Conservation (phyloP, 2,888 invertebrate species). For the Callyntrura sp. region DNA sequence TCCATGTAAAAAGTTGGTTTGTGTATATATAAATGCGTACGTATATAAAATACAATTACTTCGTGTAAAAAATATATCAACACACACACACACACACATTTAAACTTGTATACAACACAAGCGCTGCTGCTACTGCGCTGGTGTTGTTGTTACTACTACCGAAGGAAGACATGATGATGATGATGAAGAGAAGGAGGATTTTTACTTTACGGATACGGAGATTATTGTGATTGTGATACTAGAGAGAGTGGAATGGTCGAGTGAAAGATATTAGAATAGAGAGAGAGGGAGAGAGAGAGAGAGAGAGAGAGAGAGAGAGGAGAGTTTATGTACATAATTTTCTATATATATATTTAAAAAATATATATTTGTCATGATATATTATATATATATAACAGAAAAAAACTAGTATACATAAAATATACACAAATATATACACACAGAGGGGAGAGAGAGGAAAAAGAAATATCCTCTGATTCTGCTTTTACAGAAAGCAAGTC, state of each 20-base stretch:
- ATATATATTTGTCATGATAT: constrained; percentile 68
- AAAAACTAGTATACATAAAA: constrained; percentile 56
- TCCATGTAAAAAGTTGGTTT: constrained; percentile 39
- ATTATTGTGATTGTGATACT: too few relatives aligned
- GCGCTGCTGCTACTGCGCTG: constrained; percentile 4
- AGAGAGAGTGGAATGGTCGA: constrained; percentile 70
- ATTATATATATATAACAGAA: constrained; percentile 61
- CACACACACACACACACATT: too few relatives aligned
- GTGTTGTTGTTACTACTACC: constrained; percentile 1
- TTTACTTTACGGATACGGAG: constrained; percentile 66
- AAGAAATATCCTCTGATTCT: constrained; percentile 48
- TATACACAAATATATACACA: too few relatives aligned
- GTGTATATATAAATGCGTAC: constrained; percentile 37
- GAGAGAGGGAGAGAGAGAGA: constrained; percentile 47
- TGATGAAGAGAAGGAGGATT: constrained; percentile 63
- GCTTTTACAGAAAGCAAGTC: constrained; percentile 33
- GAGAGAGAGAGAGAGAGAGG: too few relatives aligned
- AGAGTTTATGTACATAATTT: constrained; percentile 3
- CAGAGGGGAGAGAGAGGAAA: too few relatives aligned
- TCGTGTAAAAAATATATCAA: too few relatives aligned
- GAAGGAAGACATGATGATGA: too few relatives aligned
- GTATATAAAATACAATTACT: neutral
- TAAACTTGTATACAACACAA: too few relatives aligned
- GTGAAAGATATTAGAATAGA: constrained; percentile 64
- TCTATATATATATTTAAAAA: constrained; percentile 19